These are phyloP conservation scores for Pollenia amentaria DNA, from an alignment of 2,888 invertebrate species.

Conservation along the genomic window DNA sequence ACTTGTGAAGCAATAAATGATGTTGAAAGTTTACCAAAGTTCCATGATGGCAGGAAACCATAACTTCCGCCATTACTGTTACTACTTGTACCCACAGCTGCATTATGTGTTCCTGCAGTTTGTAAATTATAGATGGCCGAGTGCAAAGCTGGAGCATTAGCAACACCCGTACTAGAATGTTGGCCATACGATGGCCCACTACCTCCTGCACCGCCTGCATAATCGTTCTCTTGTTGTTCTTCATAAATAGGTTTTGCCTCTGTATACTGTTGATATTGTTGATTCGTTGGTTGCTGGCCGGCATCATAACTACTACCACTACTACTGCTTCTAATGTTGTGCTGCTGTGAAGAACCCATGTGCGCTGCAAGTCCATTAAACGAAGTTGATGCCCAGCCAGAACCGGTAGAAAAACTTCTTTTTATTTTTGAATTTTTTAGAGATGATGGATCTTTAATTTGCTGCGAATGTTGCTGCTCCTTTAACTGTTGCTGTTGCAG, in stretches of 20 bases:
- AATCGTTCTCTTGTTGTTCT: conserved; percentile 81
- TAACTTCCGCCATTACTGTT: conserved; percentile 67
- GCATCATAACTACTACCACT: conserved; percentile 38
- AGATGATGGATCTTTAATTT: conserved; percentile 67
- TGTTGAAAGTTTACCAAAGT: conserved; percentile 76
- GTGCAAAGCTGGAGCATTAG: conserved; percentile 69
- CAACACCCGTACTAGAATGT: conserved; percentile 53
- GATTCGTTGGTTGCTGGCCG: conserved; percentile 21
- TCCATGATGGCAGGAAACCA: conserved; percentile 77
- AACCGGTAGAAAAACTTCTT: conserved; percentile 74
- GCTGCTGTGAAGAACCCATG: conserved; percentile 79
- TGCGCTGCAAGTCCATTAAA: conserved; percentile 81
- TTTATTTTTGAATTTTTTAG: conserved; percentile 61
- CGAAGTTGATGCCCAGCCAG: conserved; percentile 66
- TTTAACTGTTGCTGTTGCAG: conserved; percentile 60
- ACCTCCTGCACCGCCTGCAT: conserved; percentile 70
- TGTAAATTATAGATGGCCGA: conserved; percentile 79
- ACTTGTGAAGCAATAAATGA: conserved; percentile 70
- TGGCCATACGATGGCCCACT: conserved; percentile 62
- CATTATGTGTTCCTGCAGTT: conserved; percentile 77
- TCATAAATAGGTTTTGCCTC: conserved; percentile 81
- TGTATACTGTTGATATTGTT: conserved; percentile 70
- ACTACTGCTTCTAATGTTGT: conserved; percentile 77
- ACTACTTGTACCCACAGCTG: conserved; percentile 61
- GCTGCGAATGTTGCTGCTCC: conserved; percentile 48